These are phyloP conservation scores for Ypsolopha scabrella DNA, from an alignment of 2,888 invertebrate species.

Conservation along the genomic window DNA sequence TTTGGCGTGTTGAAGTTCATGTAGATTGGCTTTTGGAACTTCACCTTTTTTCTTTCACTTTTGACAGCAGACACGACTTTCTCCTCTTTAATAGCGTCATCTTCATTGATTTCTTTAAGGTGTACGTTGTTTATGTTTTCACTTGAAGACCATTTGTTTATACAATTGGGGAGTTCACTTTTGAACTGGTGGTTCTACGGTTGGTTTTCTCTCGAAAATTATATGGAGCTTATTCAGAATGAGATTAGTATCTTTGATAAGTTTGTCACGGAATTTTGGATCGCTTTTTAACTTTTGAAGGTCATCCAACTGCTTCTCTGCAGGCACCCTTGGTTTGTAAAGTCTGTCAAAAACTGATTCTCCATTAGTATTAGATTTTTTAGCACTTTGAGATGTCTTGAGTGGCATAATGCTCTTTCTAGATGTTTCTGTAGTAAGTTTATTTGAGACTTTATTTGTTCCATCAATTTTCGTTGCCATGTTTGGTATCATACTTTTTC, in stretches of 20 bases:
- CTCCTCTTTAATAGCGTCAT: constrained; percentile 28
- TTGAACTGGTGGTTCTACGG: constrained; percentile 24
- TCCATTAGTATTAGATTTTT: constrained; percentile 9
- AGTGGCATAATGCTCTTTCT: background rate
- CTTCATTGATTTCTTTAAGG: constrained; percentile 37
- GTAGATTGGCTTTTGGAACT: constrained; percentile 42
- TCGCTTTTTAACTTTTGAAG: constrained; percentile 32
- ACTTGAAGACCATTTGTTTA: constrained; percentile 55
- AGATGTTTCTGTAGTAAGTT: background rate
- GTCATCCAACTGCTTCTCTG: constrained; percentile 17
- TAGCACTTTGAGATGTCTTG: constrained; percentile 3
- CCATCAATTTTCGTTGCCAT: constrained; percentile 8
- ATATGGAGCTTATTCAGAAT: constrained; percentile 36
- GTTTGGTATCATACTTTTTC: constrained; percentile 23
- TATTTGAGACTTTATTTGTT: background rate
- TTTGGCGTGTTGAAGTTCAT: constrained; percentile 42
- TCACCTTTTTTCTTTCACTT: constrained; percentile 53
- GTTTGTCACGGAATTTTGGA: constrained; percentile 33
- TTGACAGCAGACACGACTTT: constrained; percentile 44
- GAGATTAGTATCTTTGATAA: constrained; percentile 26
- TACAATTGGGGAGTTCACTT: constrained; percentile 39
- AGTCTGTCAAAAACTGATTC: constrained; percentile 51
- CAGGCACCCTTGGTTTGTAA: constrained; percentile 39
- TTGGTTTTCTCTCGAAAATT: constrained; percentile 22
- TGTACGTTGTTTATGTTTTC: constrained; percentile 41